These are phyloP conservation scores for Cremastobaeus sp. DNA, from an alignment of 2,888 invertebrate genomes.

Conservation along the genomic window DNA sequence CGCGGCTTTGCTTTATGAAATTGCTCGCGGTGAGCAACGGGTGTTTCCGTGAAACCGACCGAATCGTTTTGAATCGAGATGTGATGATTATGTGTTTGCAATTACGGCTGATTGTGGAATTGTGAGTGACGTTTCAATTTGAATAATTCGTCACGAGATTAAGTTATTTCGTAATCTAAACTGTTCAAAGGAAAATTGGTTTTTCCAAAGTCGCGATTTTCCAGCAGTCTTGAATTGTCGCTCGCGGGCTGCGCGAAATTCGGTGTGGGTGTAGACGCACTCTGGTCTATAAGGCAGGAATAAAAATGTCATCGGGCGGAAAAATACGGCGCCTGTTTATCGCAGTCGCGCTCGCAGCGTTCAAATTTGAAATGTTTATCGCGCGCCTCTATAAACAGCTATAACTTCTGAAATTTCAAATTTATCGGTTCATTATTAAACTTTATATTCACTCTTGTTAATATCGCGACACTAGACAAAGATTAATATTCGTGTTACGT, in stretches of 20 bases:
- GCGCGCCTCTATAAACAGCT: conserved; percentile 25
- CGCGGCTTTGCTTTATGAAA: too few species aligned
- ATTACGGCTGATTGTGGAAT: conserved; percentile 23
- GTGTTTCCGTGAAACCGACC: too few species aligned
- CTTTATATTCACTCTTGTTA: conserved; percentile 62
- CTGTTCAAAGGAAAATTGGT: not conserved
- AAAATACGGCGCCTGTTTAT: too few species aligned
- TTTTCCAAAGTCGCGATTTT: not conserved
- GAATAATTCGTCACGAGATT: conserved; percentile 8
- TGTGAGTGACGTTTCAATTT: conserved; percentile 34
- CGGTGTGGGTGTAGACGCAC: too few species aligned
- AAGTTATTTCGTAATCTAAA: conserved; percentile 8
- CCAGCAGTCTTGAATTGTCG: too few species aligned
- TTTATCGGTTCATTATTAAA: conserved; percentile 53
- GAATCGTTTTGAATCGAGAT: too few species aligned
- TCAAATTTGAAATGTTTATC: conserved; percentile 40
- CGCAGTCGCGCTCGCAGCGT: too few species aligned
- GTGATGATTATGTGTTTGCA: conserved; percentile 5
- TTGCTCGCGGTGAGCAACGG: too few species aligned
- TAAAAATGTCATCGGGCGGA: too few species aligned
- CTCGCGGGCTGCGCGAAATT: too few species aligned
- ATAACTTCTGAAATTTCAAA: conserved; percentile 50
- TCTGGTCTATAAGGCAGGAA: too few species aligned
- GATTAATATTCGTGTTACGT: conserved; percentile 68
- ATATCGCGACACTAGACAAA: conserved; percentile 65